phyloP scores from a whole-genome alignment of 2,888 invertebrate genomes.

The Cantharis flavilabris region DNA sequence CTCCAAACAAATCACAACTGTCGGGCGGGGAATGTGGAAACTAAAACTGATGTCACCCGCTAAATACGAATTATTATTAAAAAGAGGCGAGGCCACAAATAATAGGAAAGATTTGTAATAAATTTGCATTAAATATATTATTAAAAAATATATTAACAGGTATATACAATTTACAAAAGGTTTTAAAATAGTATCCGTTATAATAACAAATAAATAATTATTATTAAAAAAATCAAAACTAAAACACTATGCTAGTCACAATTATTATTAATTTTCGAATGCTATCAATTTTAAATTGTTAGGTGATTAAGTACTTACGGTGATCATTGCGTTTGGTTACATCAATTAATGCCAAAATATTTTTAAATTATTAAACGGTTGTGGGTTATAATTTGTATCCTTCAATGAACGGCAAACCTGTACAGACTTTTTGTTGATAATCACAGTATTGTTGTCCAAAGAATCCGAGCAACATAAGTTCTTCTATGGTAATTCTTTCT shows the following conservation, averaged over 20 bases:
- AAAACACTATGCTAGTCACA: background rate
- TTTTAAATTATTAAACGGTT: constrained; percentile 15
- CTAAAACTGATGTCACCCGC: too few relatives aligned
- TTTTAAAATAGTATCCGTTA: background rate
- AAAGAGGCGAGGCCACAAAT: background rate
- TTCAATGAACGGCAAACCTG: constrained; percentile 86
- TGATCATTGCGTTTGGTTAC: background rate
- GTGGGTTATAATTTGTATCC: constrained; percentile 65
- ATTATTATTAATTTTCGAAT: background rate
- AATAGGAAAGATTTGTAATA: background rate
- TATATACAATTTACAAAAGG: background rate
- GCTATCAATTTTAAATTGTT: background rate
- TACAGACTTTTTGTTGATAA: constrained; percentile 83
- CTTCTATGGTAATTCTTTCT: constrained; percentile 85
- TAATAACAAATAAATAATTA: background rate
- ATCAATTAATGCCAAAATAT: background rate
- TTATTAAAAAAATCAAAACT: background rate
- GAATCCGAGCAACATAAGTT: constrained; percentile 86
- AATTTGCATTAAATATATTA: background rate
- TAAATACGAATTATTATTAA: too few relatives aligned
- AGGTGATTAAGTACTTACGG: background rate
- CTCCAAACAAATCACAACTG: too few relatives aligned
- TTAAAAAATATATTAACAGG: background rate
- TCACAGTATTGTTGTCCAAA: constrained; percentile 86
- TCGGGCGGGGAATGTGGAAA: too few relatives aligned